A percentile compares a stretch with the other conserved stretches of the same genome.
Evolutionary conservation across 2,888 invertebrate genomes (phyloP).

Genomic region (Nemotelus pantherinus): DNA sequence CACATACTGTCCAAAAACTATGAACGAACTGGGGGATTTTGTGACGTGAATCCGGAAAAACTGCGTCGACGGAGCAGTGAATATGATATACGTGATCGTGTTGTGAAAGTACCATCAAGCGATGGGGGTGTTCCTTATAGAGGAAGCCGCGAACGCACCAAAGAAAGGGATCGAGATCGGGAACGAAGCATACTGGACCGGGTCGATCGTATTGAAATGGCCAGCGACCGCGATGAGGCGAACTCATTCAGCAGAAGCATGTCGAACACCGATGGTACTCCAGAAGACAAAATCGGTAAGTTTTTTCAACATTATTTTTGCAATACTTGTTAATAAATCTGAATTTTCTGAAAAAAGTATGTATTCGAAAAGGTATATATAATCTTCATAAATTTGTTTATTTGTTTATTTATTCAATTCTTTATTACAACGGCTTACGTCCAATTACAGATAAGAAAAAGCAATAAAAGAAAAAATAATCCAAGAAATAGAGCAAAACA

Average conservation of each 20-base stretch:
- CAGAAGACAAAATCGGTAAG: constrained; percentile 85
- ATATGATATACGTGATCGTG: constrained; percentile 64
- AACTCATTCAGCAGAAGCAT: constrained; percentile 78
- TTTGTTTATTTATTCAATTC: no score
- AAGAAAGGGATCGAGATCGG: constrained; percentile 51
- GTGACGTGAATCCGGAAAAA: constrained; percentile 52
- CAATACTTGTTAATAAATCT: constrained; percentile 11
- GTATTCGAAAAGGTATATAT: no score
- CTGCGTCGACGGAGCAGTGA: constrained; percentile 68
- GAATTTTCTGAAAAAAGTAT: constrained; percentile 19
- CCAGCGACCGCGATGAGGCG: constrained; percentile 59
- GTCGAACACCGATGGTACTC: constrained; percentile 82
- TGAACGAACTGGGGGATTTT: neutral
- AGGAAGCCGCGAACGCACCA: constrained; percentile 51
- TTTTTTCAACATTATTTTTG: neutral
- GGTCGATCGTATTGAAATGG: constrained; percentile 57
- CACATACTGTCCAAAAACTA: constrained; percentile 52
- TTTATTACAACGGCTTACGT: no score
- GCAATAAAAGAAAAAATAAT: no score
- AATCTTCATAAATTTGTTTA: no score
- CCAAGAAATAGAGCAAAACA: no score
- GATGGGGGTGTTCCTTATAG: constrained; percentile 53
- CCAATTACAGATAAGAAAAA: no score
- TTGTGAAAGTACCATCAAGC: constrained; percentile 55
- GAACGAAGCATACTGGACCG: constrained; percentile 60